Percentiles rank a stretch among this genome's conserved stretches.
These are phyloP conservation scores for Heloderma charlesbogerti DNA, from an alignment of 2,113 vertebrate species.

Conservation along the genomic window DNA sequence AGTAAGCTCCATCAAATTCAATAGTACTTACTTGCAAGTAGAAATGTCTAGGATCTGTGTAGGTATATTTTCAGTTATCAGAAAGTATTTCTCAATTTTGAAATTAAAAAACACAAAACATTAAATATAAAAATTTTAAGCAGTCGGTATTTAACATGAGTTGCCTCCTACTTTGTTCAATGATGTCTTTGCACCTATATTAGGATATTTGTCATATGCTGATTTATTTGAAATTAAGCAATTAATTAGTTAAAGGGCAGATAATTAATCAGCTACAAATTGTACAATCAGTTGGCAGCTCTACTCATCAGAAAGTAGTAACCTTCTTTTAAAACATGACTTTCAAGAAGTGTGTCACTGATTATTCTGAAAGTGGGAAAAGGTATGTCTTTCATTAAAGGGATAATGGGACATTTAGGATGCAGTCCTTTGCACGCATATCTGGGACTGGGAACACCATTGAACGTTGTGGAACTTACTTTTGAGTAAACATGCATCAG, in stretches of 20 bases:
- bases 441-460: background rate
- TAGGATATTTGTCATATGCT: background rate
- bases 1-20: background rate
- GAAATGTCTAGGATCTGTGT: background rate
- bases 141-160: background rate
- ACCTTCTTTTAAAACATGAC: background rate
- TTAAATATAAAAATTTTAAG: background rate
- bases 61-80: background rate
- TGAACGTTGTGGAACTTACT: background rate
- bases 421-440: background rate
- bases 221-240: background rate
- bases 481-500: background rate
- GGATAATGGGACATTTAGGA: background rate
- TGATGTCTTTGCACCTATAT: background rate
- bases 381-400: background rate
- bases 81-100: background rate
- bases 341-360: rapidly evolving
- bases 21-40: background rate
- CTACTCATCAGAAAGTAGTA: too few relatives aligned
- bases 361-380: background rate
- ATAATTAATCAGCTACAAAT: background rate
- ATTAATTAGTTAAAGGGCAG: background rate
- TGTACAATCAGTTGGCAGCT: background rate
- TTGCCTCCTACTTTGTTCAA: background rate
- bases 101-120: too few relatives aligned